Base-by-base conservation (phyloP, 2,888 invertebrate species). In the Apodemia zela region DNA sequence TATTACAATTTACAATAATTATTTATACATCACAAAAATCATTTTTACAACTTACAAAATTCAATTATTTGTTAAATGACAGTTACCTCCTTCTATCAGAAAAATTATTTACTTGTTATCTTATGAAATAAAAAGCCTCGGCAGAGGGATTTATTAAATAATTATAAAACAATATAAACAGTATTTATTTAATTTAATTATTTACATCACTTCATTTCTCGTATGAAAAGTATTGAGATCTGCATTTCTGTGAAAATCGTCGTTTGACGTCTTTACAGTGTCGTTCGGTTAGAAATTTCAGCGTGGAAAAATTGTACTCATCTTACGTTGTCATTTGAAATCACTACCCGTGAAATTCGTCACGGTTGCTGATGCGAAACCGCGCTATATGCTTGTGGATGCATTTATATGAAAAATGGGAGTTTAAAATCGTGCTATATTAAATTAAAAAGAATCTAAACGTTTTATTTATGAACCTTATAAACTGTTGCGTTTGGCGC, bases 261-360 rank as follows among this genome's bases (percentile, higher is more conserved):
- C 77, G 79, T 75, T 73, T 73, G 72, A 67, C 69, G 69, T 73
- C 74, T 75, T 76, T 76, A 73, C 75, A 72, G 71, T 80, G 75
- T 82, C 81, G 79, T 87, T 87, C 82, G 73, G 81, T 75, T 81
- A 79, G 84, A 86, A 88, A 85, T 82, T 81, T 82, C 76, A 71
- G 71, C 76, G 75, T 80, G 82, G 79, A 80, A 80, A 86, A 84
- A 85, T 80, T 80, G 76, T 75, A 79, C 81, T 74, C 85, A 77
- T 82, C 85, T 88, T 74, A 75, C 71, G 70, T 76, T 75, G 73
- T 80, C 80, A 76, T 81, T 80, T 75, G 74, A 71, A 81, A 66
- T 82, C 89, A 85, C 77, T 78, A 73, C 66, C 85, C 87, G 88
- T 90, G 85, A 90, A 90, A 90, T 90, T 89, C 76, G 82, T 76